A percentile compares a stretch with the other conserved stretches of the same genome.
Evolutionary conservation across 2,113 vertebrate genomes (phyloP).

Genomic region (Orthonyx spaldingii): DNA sequence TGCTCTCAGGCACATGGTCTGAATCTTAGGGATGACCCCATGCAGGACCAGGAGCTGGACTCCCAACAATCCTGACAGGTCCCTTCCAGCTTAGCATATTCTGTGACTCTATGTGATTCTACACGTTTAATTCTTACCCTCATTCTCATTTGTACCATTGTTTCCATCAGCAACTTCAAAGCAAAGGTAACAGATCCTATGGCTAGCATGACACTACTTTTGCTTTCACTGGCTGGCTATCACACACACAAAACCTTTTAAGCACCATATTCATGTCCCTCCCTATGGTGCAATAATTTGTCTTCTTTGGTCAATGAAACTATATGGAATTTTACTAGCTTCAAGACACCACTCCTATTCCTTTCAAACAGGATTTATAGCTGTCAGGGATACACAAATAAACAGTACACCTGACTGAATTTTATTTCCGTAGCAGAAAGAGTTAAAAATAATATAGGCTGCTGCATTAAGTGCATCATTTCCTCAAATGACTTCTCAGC

Average conservation of each 20-base stretch:
- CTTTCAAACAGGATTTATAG: background rate
- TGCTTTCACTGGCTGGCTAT: background rate
- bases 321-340: background rate
- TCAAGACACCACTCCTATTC: background rate
- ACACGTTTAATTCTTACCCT: background rate
- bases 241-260: background rate
- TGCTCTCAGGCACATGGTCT: background rate
- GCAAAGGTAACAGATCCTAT: background rate
- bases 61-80: background rate
- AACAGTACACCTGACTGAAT: background rate
- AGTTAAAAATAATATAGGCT: background rate
- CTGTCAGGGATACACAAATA: background rate
- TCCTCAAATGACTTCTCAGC: background rate
- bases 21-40: background rate
- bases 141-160: rapidly evolving
- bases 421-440: background rate
- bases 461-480: background rate
- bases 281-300: background rate
- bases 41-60: background rate
- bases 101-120: background rate
- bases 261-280: background rate
- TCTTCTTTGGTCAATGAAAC: background rate
- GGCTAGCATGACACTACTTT: background rate
- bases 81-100: background rate
- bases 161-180: background rate